Evolutionary conservation across 2,888 invertebrate species (phyloP).

Genomic region (Conops quadrifasciatus): DNA sequence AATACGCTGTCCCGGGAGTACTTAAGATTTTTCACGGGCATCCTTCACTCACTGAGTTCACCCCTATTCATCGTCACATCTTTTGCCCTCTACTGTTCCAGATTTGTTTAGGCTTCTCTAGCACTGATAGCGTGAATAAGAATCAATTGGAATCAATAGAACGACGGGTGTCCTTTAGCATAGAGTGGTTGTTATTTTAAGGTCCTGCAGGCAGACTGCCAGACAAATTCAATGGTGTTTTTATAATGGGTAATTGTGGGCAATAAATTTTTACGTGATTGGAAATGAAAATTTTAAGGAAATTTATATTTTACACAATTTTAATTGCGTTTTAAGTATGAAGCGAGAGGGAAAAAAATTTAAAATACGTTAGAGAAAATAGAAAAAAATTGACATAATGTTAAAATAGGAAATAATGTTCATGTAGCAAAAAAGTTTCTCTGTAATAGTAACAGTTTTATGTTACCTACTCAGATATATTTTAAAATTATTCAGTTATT

Average conservation of each 20-base stretch:
- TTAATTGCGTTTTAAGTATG: constrained; percentile 17
- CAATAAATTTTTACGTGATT: constrained; percentile 30
- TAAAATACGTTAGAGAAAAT: neutral
- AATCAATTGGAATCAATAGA: constrained; percentile 23
- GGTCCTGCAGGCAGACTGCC: neutral
- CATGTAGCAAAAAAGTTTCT: too few relatives aligned
- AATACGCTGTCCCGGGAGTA: constrained; percentile 5
- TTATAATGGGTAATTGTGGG: constrained; percentile 19
- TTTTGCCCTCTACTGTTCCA: neutral
- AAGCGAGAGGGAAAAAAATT: neutral
- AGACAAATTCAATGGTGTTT: neutral
- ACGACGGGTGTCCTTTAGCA: neutral
- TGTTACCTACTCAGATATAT: too few relatives aligned
- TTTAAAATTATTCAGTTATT: too few relatives aligned
- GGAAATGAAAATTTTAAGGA: constrained; percentile 13
- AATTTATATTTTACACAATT: neutral
- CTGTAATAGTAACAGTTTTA: too few relatives aligned
- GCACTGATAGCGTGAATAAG: neutral
- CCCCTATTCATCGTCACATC: neutral
- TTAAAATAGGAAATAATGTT: neutral
- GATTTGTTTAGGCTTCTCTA: constrained; percentile 8
- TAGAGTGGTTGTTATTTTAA: constrained; percentile 8
- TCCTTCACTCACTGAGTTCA: neutral
- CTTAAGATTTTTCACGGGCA: constrained; percentile 22
- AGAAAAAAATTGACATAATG: neutral